Evolutionary conservation across 1,140 invertebrate genomes (phyloP).

Genomic region (Diachasmimorpha longicaudata): DNA sequence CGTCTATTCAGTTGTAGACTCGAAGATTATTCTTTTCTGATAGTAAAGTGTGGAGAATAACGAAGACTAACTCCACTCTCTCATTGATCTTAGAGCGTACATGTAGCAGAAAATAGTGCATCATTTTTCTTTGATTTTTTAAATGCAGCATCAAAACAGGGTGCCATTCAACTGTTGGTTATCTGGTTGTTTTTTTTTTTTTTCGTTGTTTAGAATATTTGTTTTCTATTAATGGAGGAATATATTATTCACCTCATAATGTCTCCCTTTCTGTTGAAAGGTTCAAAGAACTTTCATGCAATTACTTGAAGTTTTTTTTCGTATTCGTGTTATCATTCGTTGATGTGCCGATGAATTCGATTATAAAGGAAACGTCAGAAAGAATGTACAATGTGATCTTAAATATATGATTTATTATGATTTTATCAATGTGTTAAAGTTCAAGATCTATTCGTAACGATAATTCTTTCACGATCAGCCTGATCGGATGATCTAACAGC

Average conservation of each 20-base stretch:
- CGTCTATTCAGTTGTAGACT: background rate
- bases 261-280: background rate
- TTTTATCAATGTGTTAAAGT: conserved; percentile 11
- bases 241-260: background rate
- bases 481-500: background rate
- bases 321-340: background rate
- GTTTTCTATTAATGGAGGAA: background rate
- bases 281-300: background rate
- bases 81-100: background rate
- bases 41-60: background rate
- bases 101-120: background rate
- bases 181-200: background rate
- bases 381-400: conserved; percentile 6
- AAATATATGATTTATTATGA: conserved; percentile 9
- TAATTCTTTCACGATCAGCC: conserved; percentile 2
- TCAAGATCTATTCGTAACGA: conserved; percentile 6
- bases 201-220: background rate
- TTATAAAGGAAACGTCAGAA: background rate
- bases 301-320: background rate
- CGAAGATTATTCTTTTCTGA: background rate
- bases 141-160: background rate
- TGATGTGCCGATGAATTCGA: background rate
- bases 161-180: conserved; percentile 7
- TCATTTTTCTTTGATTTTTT: background rate
- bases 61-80: background rate